phyloP scores from a whole-genome alignment of 2,113 vertebrate genomes.

The Odocoileus hemionus region DNA sequence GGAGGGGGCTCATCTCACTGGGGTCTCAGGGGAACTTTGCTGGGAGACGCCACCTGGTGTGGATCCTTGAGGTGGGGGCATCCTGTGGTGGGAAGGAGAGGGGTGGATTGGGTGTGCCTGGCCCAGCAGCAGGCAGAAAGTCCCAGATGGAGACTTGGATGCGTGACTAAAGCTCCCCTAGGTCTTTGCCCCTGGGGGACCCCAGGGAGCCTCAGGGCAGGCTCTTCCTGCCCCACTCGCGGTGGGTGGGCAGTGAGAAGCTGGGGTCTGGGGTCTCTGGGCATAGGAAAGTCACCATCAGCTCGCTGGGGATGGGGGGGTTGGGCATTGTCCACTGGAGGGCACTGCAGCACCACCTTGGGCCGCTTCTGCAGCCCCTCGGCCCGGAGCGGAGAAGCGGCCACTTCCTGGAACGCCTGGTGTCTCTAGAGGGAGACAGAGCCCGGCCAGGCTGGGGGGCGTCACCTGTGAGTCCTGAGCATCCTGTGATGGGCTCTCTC shows the following conservation, averaged over 20 bases:
- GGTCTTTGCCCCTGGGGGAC: neutral
- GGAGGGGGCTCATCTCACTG: neutral
- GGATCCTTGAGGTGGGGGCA: neutral
- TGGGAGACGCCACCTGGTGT: neutral
- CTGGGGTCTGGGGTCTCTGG: accelerated
- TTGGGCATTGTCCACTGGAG: slow-evolving; percentile 77
- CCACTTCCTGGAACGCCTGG: slow-evolving; percentile 53
- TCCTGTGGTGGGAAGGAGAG: accelerated
- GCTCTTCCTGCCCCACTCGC: neutral
- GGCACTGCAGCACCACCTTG: slow-evolving; percentile 77
- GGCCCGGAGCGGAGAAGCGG: neutral
- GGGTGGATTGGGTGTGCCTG: neutral
- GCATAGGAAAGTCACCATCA: accelerated
- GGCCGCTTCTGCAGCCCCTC: neutral
- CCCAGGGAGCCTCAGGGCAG: neutral
- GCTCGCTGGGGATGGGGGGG: neutral
- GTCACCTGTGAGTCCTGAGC: neutral
- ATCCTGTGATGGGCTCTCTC: accelerated
- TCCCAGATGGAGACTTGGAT: neutral
- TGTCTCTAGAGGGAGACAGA: slow-evolving; percentile 60
- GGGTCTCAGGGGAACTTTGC: neutral
- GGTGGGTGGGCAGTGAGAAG: neutral
- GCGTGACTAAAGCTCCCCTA: accelerated
- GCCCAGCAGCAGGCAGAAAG: too few species aligned
- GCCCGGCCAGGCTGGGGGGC: neutral